Conservation (phyloP, 2,797 vertebrate genomes). For the Chaetodon trifasciatus region DNA sequence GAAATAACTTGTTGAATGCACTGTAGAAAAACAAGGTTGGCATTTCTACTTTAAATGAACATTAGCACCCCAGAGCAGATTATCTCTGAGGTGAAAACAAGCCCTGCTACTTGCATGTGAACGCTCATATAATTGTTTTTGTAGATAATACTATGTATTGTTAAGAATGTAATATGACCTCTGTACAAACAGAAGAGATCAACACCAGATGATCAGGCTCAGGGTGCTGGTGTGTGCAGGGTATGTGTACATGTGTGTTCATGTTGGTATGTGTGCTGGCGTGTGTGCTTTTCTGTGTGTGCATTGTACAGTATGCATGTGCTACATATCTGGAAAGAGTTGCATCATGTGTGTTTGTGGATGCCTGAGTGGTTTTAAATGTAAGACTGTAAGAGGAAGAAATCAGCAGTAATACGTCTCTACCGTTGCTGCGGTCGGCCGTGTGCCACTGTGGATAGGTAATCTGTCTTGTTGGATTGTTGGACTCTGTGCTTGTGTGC, state of each 20-base stretch:
- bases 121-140: slow-evolving; percentile 12
- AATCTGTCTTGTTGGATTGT: slow-evolving; percentile 74
- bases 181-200: slow-evolving; percentile 64
- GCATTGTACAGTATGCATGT: slow-evolving; percentile 12
- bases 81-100: slow-evolving; percentile 24
- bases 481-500: slow-evolving; percentile 62
- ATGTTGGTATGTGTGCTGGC: slow-evolving; percentile 1
- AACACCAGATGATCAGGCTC: slow-evolving; percentile 66
- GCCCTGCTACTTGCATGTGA: slow-evolving; percentile 21
- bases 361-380: slow-evolving; percentile 32
- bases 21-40: not conserved
- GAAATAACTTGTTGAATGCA: not conserved
- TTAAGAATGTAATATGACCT: slow-evolving; percentile 57
- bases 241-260: slow-evolving; percentile 22
- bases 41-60: slow-evolving; percentile 2
- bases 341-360: slow-evolving; percentile 29
- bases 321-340: slow-evolving; percentile 29
- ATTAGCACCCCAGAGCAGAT: not conserved
- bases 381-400: slow-evolving; percentile 32
- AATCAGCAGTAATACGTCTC: slow-evolving; percentile 40
- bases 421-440: slow-evolving; percentile 24
- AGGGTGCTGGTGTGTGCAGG: slow-evolving; percentile 36
- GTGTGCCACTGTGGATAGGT: slow-evolving; percentile 65
- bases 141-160: slow-evolving; percentile 34
- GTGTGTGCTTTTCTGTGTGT: slow-evolving; percentile 10